These are phyloP conservation scores for Pteropus alecto DNA, from an alignment of 2,113 vertebrate genomes.

Conservation along the genomic window DNA sequence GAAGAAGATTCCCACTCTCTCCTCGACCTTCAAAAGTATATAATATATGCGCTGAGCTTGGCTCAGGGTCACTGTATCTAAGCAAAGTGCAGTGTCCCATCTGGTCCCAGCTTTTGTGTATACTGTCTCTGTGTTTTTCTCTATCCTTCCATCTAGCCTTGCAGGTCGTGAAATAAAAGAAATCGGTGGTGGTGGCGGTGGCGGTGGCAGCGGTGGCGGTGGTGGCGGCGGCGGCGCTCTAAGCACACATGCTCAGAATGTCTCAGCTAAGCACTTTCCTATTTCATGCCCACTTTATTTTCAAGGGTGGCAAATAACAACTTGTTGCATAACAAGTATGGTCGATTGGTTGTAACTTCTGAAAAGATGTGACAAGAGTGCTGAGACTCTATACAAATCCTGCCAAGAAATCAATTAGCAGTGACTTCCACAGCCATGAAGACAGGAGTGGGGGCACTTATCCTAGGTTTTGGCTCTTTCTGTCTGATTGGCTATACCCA, in stretches of 20 bases:
- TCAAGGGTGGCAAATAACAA: background rate
- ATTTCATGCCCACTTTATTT: background rate
- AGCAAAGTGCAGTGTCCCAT: too few relatives aligned
- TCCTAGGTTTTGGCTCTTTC: background rate
- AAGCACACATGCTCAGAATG: fast-evolving
- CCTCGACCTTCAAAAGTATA: too few relatives aligned
- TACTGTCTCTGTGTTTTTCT: too few relatives aligned
- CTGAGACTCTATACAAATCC: background rate
- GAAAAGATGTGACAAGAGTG: background rate
- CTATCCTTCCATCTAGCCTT: too few relatives aligned
- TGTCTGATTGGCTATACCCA: background rate
- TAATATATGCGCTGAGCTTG: too few relatives aligned
- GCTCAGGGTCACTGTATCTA: too few relatives aligned
- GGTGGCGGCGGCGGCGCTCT: too few relatives aligned
- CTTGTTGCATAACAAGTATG: background rate
- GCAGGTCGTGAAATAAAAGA: background rate
- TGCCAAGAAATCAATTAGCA: slow-evolving; percentile 16
- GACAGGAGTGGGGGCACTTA: background rate
- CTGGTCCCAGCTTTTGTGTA: too few relatives aligned
- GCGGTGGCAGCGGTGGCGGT: fast-evolving
- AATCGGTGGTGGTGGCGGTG: background rate
- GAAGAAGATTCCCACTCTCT: too few relatives aligned
- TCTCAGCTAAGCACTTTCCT: background rate
- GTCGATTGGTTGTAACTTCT: background rate
- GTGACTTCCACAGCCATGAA: background rate